Conservation (phyloP, 2,113 vertebrate genomes). For the Brachyhypopomus occidentalis region DNA sequence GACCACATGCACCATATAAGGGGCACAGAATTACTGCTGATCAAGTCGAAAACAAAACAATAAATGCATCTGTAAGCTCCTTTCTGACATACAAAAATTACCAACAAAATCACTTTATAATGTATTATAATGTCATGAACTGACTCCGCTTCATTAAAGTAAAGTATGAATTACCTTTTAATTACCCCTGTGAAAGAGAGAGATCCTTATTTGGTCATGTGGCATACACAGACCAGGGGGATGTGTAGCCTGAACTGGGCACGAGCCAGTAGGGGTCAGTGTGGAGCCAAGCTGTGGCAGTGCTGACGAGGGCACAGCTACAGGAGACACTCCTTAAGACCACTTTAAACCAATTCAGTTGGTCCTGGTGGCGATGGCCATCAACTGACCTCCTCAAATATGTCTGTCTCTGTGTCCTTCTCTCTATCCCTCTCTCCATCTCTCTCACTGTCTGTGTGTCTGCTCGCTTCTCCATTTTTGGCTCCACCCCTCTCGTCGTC, state of each 20-base stretch:
- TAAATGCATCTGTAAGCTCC: not conserved
- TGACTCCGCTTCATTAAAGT: not conserved
- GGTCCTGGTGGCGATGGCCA: constrained; percentile 41
- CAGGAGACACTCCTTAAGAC: constrained; percentile 21
- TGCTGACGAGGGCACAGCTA: constrained; percentile 32
- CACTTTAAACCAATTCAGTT: constrained; percentile 23
- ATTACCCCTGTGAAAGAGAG: not conserved
- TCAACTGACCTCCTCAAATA: constrained; percentile 64
- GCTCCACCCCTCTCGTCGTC: constrained; percentile 91
- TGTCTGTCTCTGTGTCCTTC: constrained; percentile 19
- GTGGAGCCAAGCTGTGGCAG: constrained; percentile 47
- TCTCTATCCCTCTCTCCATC: constrained; percentile 11
- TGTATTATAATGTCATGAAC: not conserved
- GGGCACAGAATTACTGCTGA: not conserved
- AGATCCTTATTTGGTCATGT: not conserved
- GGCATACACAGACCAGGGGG: not conserved
- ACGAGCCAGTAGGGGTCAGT: constrained; percentile 11
- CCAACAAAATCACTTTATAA: not conserved
- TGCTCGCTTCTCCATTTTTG: constrained; percentile 65
- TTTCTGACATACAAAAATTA: not conserved
- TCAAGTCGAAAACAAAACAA: not conserved
- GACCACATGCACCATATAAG: not conserved
- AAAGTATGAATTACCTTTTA: not conserved
- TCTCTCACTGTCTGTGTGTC: constrained; percentile 42
- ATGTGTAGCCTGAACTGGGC: not conserved